Percentiles rank a stretch among this genome's conserved stretches.
Conservation (phyloP, 2,888 invertebrate genomes). For the Mantis religiosa region DNA sequence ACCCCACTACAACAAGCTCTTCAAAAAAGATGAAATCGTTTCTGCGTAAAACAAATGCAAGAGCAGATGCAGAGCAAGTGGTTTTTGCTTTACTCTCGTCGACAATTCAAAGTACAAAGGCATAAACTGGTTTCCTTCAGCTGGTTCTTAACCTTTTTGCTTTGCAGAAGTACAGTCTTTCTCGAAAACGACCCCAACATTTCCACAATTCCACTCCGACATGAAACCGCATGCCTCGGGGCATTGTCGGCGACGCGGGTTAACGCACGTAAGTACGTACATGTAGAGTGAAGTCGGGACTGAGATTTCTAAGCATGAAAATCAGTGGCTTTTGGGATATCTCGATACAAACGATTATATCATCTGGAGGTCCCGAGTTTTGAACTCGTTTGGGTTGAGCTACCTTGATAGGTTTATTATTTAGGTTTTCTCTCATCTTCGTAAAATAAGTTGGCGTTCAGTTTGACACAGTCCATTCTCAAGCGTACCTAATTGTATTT, state of each 20-base stretch:
- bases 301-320: too few relatives aligned
- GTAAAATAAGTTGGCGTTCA: too few relatives aligned
- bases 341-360: too few relatives aligned
- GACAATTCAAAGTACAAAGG: background rate
- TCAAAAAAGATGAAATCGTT: background rate
- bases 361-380: too few relatives aligned
- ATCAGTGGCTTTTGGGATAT: too few relatives aligned
- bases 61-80: background rate
- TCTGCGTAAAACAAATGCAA: background rate
- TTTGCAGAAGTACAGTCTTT: background rate
- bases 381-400: too few relatives aligned
- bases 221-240: background rate
- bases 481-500: too few relatives aligned
- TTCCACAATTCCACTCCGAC: background rate
- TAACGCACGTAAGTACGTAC: too few relatives aligned
- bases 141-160: background rate
- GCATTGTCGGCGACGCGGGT: background rate
- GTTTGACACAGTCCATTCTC: too few relatives aligned
- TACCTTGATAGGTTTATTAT: too few relatives aligned
- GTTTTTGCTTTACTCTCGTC: background rate
- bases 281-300: too few relatives aligned
- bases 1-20: background rate
- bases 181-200: background rate
- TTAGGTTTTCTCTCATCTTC: too few relatives aligned
- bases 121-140: background rate